Percentiles rank a stretch among this genome's conserved stretches.
Conservation (phyloP, 2,888 invertebrate genomes). For the Polyommatus iphigenia region DNA sequence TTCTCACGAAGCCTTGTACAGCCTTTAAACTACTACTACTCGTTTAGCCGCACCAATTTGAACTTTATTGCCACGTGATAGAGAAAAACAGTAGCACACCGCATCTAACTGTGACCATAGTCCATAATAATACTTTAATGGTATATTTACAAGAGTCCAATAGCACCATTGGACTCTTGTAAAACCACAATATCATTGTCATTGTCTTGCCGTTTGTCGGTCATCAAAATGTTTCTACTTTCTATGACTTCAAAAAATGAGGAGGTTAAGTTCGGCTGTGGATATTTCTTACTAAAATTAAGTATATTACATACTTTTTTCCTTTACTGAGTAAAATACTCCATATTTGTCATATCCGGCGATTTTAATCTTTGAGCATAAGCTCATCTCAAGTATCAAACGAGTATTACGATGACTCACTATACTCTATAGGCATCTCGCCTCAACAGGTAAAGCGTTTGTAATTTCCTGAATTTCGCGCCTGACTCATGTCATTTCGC, state of each 20-base stretch:
- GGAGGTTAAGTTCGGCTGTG: no score
- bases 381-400: slow-evolving; percentile 16
- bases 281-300: no score
- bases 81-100: not conserved
- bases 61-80: not conserved
- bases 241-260: no score
- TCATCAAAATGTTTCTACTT: not conserved
- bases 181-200: not conserved
- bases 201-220: not conserved
- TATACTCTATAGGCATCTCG: slow-evolving; percentile 34
- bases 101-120: no score
- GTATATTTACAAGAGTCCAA: not conserved
- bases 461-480: slow-evolving; percentile 44
- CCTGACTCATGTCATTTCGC: slow-evolving; percentile 36
- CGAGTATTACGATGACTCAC: slow-evolving; percentile 31
- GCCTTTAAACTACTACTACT: not conserved
- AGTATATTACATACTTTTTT: no score
- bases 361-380: not conserved
- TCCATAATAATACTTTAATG: not conserved
- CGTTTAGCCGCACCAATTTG: not conserved
- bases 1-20: slow-evolving; percentile 51
- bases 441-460: slow-evolving; percentile 45
- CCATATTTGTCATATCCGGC: not conserved
- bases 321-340: not conserved
- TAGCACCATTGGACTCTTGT: no score